Base-by-base conservation (phyloP, 2,888 invertebrate species). In the Julus scandinavius region DNA sequence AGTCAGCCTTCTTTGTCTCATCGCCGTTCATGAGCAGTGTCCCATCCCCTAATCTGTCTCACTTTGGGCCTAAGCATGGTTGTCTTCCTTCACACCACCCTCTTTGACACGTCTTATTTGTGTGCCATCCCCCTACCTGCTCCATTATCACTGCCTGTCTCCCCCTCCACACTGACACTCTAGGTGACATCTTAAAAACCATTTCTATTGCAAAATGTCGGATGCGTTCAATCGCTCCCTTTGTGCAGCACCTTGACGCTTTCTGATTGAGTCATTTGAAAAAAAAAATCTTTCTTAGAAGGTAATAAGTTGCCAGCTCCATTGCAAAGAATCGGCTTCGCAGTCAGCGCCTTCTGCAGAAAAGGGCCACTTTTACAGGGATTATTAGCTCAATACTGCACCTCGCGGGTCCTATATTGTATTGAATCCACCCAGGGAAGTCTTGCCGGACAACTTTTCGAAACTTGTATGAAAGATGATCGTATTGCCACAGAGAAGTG, bases 191-290 rank as follows among this genome's bases (percentile, higher is more conserved):
- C 80, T 80, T 80, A 80, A 80, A 80, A 80, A 80, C 38, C 72
- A 72, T 29, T 72, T 72, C 72, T 29, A 72, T 72, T 13, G 29
- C 80, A 80, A 38, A 80, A 80, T 80, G 80, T 38, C 80, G 80
- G 80, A 80, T 80, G 80, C 80, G 80, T 80, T 80, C 80, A 80
- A 80, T 80, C 80, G 80, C 80, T 80, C 38, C 80, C 15, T 80
- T 80, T 80, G 80, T 80, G 15, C 13, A 80, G 20, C 49, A 45
- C 86, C 86, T 86, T 54, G 54, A 86, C 86, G 86, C 29, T 41
- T 86, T 86, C 86, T 86, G 86, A 86, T 86, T 86, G 86, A 86
- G 54, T 86, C 86, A 86, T 86, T 54, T 80, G 80, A 80, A 80
- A 80, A 54, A 54, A 45, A 80, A 80, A 29, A 38, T 80, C 80